Percentiles rank a stretch among this genome's conserved stretches.
Evolutionary conservation across 2,888 invertebrate genomes (phyloP).

Genomic region (Perizoma affinitatum): DNA sequence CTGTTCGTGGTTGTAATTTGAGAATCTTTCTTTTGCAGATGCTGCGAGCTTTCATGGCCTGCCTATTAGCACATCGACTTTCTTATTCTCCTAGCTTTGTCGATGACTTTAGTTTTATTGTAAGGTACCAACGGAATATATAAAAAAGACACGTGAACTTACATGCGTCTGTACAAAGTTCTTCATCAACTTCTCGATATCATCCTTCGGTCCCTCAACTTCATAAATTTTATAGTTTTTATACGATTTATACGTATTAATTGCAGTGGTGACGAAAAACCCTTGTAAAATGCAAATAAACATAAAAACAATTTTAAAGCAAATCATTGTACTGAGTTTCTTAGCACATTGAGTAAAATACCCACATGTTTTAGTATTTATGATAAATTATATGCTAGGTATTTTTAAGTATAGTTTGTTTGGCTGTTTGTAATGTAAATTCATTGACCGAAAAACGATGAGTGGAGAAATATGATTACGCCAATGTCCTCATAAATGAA

Average conservation of each 20-base stretch:
- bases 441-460: no score
- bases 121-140: no score
- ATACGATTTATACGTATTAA: constrained; percentile 18
- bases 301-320: constrained; percentile 6
- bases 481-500: no score
- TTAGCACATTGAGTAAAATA: constrained; percentile 2
- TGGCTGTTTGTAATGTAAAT: background rate
- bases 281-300: constrained; percentile 17
- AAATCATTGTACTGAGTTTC: constrained; percentile 10
- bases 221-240: constrained; percentile 23
- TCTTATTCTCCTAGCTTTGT: no score
- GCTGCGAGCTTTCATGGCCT: no score
- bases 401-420: constrained; percentile 4
- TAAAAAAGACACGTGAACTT: background rate
- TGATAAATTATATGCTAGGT: constrained; percentile 6
- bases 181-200: constrained; percentile 10
- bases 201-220: constrained; percentile 15
- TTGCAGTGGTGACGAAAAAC: background rate
- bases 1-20: no score
- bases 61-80: no score
- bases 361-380: constrained; percentile 18
- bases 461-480: no score
- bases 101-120: no score
- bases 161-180: constrained; percentile 9
- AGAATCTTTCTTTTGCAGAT: no score